Evolutionary conservation across 2,797 vertebrate genomes (phyloP), one percentile per base, ranked within the genome.

Genomic region (Taenioides sp.): DNA sequence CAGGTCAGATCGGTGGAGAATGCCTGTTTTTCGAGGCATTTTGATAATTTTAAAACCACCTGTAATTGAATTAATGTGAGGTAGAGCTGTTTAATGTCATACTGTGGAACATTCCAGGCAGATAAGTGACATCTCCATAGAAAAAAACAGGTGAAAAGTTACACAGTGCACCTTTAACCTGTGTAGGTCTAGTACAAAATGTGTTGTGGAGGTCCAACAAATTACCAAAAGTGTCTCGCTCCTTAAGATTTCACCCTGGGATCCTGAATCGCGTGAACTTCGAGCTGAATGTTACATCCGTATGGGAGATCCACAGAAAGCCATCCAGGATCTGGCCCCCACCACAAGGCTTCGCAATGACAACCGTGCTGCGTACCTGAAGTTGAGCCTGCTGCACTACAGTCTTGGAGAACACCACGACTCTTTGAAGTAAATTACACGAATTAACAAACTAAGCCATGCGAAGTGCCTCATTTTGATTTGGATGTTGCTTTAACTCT

Each of bases 321-420:
- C 95, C 80, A 94, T 96, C 84, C 91, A 92, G 88, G 95, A 96
- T 59, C 91, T 96, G 34, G 90, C 90, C 0, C 95, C 95, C 0
- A 90, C 95, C 0, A 92, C 94, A 0, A 87, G 91, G 64, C 90
- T 96, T 0, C 92, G 95, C 50, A 95, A 93, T 0, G 95, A 96
- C 89, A 96, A 96, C 91, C 91, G 95, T 0, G 93, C 92, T 0
- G 94, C 94, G 62, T 96, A 92, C 81, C 89, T 95, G 37, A 94
- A 95, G 81, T 94, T 96, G 74, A 94, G 95, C 89, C 70, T 72
- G 69, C 92, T 96, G 55, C 92, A 95, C 71, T 96, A 96, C 84
- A 90, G 85, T 80, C 86, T 95, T 7, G 95, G 95, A 2, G 91
- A 95, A 7, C 94, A 95, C 73, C 93, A 91, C 40, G 93, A 95